phyloP scores from a whole-genome alignment of 92 coral and sea anemone species.

The Hydrozoanthus gracilis region DNA sequence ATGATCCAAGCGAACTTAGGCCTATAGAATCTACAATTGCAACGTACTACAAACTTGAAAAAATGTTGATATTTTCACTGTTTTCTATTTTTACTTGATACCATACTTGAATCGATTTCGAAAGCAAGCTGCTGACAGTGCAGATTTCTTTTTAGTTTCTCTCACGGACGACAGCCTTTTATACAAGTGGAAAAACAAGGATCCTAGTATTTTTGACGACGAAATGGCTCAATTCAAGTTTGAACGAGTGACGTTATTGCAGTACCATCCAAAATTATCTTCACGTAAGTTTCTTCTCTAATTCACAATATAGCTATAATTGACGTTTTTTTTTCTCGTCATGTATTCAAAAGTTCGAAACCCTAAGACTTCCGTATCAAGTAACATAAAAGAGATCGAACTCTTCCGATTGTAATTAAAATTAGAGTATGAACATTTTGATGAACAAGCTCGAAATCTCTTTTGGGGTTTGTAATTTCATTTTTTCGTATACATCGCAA shows the following conservation, averaged over 20 bases:
- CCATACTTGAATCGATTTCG: neutral
- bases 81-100: neutral
- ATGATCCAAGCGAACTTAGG: neutral
- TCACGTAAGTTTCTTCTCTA: conserved; percentile 14
- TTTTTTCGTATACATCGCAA: too few species aligned
- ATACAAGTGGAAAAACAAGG: conserved; percentile 28
- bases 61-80: neutral
- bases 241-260: neutral
- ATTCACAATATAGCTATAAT: neutral
- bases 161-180: conserved; percentile 34
- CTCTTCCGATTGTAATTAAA: too few species aligned
- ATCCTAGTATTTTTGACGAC: conserved; percentile 2
- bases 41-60: neutral
- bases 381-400: too few species aligned
- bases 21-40: neutral
- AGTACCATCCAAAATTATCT: neutral
- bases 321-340: neutral
- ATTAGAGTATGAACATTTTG: too few species aligned
- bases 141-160: conserved; percentile 1
- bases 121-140: neutral
- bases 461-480: too few species aligned
- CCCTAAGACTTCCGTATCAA: too few species aligned
- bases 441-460: too few species aligned
- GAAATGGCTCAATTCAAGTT: conserved; percentile 41
- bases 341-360: too few species aligned